Conservation (phyloP, 1,140 invertebrate species). For the Elysia chlorotica region DNA sequence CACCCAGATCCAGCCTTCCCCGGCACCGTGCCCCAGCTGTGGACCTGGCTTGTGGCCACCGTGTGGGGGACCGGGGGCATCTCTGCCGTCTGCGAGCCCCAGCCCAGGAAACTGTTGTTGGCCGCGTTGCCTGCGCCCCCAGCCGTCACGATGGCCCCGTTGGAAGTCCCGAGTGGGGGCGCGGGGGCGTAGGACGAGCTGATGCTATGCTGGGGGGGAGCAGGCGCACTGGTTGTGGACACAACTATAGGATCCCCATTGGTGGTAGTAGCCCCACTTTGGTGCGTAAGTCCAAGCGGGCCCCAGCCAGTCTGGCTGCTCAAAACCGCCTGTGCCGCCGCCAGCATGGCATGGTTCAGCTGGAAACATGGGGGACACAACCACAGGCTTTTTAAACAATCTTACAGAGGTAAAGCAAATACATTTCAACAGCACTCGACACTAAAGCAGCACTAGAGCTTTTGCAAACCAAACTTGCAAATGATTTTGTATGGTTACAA, state of each 20-base stretch:
- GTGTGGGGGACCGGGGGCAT: constrained; percentile 19
- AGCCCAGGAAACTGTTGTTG: constrained; percentile 24
- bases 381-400: constrained; percentile 9
- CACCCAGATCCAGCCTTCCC: constrained; percentile 18
- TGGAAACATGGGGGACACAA: constrained; percentile 5
- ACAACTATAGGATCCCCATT: constrained; percentile 22
- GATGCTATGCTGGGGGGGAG: not conserved
- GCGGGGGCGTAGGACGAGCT: constrained; percentile 8
- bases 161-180: constrained; percentile 9
- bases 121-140: constrained; percentile 1
- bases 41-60: constrained; percentile 20
- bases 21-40: constrained; percentile 18
- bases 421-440: no score
- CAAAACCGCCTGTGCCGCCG: constrained; percentile 54
- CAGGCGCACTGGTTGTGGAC: constrained; percentile 16
- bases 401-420: no score
- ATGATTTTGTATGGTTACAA: no score
- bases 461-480: no score
- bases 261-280: constrained; percentile 28
- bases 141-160: constrained; percentile 8
- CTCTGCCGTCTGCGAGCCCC: constrained; percentile 19
- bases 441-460: no score
- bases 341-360: constrained; percentile 53
- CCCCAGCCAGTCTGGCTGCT: constrained; percentile 48
- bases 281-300: constrained; percentile 40